These are phyloP conservation scores for Callospermophilus lateralis DNA, from an alignment of 2,113 vertebrate genomes.

Conservation along the genomic window DNA sequence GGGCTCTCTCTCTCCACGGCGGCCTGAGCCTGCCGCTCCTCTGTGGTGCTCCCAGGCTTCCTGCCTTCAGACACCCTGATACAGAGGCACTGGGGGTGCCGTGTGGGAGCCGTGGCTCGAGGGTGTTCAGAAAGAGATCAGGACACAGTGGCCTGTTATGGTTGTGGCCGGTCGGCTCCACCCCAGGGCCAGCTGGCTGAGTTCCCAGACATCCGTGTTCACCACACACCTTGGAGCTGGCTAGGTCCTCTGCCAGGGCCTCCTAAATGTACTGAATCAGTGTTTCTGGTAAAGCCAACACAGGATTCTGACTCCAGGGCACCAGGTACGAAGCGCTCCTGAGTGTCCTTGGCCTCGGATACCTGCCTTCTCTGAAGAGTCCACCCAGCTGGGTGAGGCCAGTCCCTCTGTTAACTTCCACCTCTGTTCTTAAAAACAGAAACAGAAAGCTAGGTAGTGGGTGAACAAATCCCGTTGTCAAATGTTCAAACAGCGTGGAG, in stretches of 20 bases:
- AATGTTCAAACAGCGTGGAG: not conserved
- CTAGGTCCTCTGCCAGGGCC: not conserved
- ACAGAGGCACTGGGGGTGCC: not conserved
- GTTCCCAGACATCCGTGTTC: too few species aligned
- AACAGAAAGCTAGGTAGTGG: not conserved
- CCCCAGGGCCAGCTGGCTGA: too few species aligned
- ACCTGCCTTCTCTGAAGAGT: not conserved
- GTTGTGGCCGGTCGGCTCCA: not conserved
- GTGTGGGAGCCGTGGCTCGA: not conserved
- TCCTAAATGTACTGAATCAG: not conserved
- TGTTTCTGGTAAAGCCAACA: not conserved
- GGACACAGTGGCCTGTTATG: rapidly evolving
- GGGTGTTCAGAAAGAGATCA: not conserved
- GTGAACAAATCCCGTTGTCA: not conserved
- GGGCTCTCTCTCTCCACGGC: not conserved
- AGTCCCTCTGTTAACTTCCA: too few species aligned
- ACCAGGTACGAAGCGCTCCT: not conserved
- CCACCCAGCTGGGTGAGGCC: not conserved
- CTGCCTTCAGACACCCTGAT: too few species aligned
- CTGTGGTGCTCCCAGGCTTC: not conserved
- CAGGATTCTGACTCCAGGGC: not conserved
- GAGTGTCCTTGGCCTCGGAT: not conserved
- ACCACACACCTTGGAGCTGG: not conserved
- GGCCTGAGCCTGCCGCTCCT: not conserved
- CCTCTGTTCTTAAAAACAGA: not conserved